These are phyloP conservation scores for Mastacembelus armatus DNA, from an alignment of 2,797 vertebrate genomes.

Conservation along the genomic window DNA sequence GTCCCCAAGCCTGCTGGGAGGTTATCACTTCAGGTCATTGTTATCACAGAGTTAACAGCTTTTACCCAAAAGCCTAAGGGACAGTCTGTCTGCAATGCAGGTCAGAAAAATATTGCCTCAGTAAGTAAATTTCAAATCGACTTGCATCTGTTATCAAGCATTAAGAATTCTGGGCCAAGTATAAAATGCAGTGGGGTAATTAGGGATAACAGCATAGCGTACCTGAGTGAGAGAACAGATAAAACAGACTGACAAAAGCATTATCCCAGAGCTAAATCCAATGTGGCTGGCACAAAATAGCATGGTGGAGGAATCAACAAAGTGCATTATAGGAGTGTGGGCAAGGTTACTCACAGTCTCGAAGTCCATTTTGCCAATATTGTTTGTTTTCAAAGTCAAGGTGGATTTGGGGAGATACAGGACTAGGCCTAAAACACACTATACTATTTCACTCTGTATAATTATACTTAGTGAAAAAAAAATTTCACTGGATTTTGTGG, in stretches of 20 bases:
- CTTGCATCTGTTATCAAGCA: slow-evolving; percentile 76
- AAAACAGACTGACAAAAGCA: slow-evolving; percentile 81
- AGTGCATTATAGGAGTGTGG: slow-evolving; percentile 61
- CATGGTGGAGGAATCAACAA: slow-evolving; percentile 69
- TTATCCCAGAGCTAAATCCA: slow-evolving; percentile 76
- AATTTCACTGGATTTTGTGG: too few species aligned
- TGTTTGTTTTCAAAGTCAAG: slow-evolving; percentile 66
- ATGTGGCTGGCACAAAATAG: slow-evolving; percentile 76
- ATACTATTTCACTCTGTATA: not conserved
- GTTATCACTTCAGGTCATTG: slow-evolving; percentile 79
- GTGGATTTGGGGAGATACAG: slow-evolving; percentile 40
- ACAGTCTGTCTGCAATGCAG: slow-evolving; percentile 67
- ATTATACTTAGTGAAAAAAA: not conserved
- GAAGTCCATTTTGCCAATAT: slow-evolving; percentile 56
- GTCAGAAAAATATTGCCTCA: slow-evolving; percentile 76
- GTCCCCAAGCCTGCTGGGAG: slow-evolving; percentile 78
- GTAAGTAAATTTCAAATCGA: slow-evolving; percentile 80
- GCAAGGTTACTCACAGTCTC: slow-evolving; percentile 75
- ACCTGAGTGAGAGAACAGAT: slow-evolving; percentile 80
- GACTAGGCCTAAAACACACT: slow-evolving; percentile 6
- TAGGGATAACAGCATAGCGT: slow-evolving; percentile 74
- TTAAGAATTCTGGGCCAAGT: slow-evolving; percentile 77
- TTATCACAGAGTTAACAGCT: slow-evolving; percentile 84
- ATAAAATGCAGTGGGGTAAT: slow-evolving; percentile 76
- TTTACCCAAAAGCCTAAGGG: slow-evolving; percentile 75